Percentiles rank a stretch among this genome's conserved stretches.
Conservation (phyloP, 2,888 invertebrate genomes). For the Abrostola triplasia region DNA sequence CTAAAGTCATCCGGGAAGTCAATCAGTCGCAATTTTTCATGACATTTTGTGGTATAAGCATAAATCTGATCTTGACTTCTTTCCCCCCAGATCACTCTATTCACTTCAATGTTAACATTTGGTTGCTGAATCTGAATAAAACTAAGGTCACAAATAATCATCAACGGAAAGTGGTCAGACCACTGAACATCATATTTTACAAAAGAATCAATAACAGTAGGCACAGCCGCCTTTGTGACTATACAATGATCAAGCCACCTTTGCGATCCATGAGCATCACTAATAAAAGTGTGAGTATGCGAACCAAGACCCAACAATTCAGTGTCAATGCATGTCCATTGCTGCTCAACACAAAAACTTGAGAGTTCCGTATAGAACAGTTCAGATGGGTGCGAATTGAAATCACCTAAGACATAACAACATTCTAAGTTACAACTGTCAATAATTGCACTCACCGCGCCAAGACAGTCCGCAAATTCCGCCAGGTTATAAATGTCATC, state of each 20-base stretch:
- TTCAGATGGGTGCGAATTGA: too few relatives aligned
- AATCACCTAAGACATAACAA: too few relatives aligned
- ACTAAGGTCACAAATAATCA: neutral
- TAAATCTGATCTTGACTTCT: slow-evolving; percentile 2
- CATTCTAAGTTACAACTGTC: too few relatives aligned
- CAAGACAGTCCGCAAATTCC: neutral
- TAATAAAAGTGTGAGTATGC: slow-evolving; percentile 6
- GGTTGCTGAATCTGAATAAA: neutral
- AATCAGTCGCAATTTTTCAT: slow-evolving; percentile 5
- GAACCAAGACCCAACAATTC: slow-evolving; percentile 3
- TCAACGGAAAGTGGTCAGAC: slow-evolving; percentile 2
- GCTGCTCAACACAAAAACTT: too few relatives aligned
- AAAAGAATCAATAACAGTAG: neutral
- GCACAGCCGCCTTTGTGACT: slow-evolving; percentile 4
- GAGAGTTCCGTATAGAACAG: too few relatives aligned
- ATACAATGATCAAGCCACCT: slow-evolving; percentile 13
- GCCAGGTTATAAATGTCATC: too few relatives aligned
- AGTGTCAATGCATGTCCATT: neutral
- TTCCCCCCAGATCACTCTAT: slow-evolving; percentile 6
- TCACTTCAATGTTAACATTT: neutral
- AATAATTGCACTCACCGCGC: too few relatives aligned
- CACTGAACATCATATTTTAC: slow-evolving; percentile 10
- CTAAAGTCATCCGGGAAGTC: slow-evolving; percentile 5
- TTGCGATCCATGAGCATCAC: slow-evolving; percentile 2
- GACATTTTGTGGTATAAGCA: neutral